Evolutionary conservation across 2,797 vertebrate species (phyloP).

Genomic region (Scomberomorus guttatus): DNA sequence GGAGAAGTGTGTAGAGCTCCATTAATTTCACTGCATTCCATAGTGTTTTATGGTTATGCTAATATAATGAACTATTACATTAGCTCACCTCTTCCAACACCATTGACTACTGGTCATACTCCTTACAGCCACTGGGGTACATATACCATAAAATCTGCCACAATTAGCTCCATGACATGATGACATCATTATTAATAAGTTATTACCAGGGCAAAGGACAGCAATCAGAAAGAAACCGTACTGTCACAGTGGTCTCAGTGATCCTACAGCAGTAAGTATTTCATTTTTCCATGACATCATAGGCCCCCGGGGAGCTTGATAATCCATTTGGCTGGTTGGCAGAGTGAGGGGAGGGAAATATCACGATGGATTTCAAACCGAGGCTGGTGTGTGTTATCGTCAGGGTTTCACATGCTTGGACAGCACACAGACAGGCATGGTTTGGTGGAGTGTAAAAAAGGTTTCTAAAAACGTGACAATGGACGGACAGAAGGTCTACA

Average conservation of each 20-base stretch:
- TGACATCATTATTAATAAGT: constrained; percentile 57
- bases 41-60: constrained; percentile 49
- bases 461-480: constrained; percentile 7
- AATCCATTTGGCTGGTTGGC: constrained; percentile 37
- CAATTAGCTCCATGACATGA: constrained; percentile 56
- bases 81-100: constrained; percentile 42
- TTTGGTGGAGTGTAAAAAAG: not conserved
- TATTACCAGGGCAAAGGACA: constrained; percentile 56
- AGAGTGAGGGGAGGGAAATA: constrained; percentile 9
- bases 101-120: constrained; percentile 15
- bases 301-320: constrained; percentile 20
- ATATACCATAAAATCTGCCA: constrained; percentile 52
- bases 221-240: constrained; percentile 11
- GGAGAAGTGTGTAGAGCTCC: not conserved
- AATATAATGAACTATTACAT: constrained; percentile 49
- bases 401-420: not conserved
- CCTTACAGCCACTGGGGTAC: constrained; percentile 20
- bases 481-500: not conserved
- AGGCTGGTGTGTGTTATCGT: constrained; percentile 3
- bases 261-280: constrained; percentile 46
- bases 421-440: not conserved
- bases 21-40: constrained; percentile 19
- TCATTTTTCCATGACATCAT: constrained; percentile 70
- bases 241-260: not conserved
- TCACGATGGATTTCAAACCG: constrained; percentile 31